Evolutionary conservation across 35 echinoderm and acorn worm genomes (phyloP), one percentile per base, ranked within the genome.

Genomic region (Heliocidaris erythrogramma): DNA sequence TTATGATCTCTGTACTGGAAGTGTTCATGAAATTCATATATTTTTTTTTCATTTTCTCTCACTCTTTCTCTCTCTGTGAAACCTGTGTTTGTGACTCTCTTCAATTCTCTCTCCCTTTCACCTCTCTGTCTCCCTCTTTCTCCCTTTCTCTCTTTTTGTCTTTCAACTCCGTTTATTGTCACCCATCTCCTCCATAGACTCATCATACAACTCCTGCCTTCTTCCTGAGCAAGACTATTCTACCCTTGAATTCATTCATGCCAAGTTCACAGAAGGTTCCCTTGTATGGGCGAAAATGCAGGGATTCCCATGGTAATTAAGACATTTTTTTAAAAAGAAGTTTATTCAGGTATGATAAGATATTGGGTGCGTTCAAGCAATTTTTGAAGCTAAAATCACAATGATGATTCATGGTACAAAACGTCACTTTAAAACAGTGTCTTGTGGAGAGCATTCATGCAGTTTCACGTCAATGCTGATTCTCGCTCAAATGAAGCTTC

Each of bases 251-350:
- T 99, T 97, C 93, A 96, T 99, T 69, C 94, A 95, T 85, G 96
- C 87, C 92, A 95, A 96, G 90, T 99, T 96, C 30, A 97, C 96
- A 30, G 96, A 97, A 60, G 98, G 98, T 48, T 97, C 96, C 2
- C 94, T 99, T 59, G 97, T 99, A 7, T 99, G 98, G 98, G 98
- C 98, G 5, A 96, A 95, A 85, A 96, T 99, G 97, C 93, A 95
- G 24, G 97, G 97, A 14, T 99, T 90, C 85, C 98, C 98, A 86
- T 99, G 97, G 96, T 97, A 86, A 97, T 31, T 14, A 71, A 5
- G 21, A 17, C 65, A 78, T 78, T 4, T 78, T 27, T 18, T 21
- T 27, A n/a, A 7, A 6, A 78, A 7, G 1, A 78, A 42, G 35
- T 42, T 42, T 42, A 42, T 42, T 42, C 35, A 42, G 35, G 35